A percentile compares a stretch with the other conserved stretches of the same genome.
Evolutionary conservation across 2,797 vertebrate genomes (phyloP).

Genomic region (Limosa lapponica): DNA sequence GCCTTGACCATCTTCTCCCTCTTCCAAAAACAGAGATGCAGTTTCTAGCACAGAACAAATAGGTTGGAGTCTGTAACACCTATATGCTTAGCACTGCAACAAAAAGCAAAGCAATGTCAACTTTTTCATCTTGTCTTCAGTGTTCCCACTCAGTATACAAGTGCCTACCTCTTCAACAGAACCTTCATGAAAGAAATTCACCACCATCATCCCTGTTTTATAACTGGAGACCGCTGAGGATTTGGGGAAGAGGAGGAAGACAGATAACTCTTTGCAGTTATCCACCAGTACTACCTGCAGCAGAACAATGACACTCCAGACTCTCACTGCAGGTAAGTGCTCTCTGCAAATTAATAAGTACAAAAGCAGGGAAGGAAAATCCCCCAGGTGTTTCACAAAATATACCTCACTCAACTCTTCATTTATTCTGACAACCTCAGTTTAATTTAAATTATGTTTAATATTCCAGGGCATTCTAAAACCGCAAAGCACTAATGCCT

Average conservation of each 20-base stretch:
- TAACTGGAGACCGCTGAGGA: background rate
- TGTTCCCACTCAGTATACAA: background rate
- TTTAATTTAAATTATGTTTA: slow-evolving; percentile 26
- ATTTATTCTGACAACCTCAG: slow-evolving; percentile 14
- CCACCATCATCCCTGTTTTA: background rate
- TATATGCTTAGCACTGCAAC: background rate
- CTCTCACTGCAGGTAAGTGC: background rate
- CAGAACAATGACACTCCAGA: background rate
- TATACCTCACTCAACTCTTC: slow-evolving; percentile 3
- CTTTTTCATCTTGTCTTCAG: background rate
- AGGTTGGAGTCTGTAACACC: fast-evolving
- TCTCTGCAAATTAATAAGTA: background rate
- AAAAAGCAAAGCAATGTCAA: background rate
- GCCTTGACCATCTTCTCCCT: background rate
- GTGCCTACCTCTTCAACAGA: background rate
- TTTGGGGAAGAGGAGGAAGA: background rate
- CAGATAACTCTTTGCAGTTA: background rate
- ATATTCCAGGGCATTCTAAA: background rate
- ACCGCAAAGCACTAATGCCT: background rate
- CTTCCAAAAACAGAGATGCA: background rate
- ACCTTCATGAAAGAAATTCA: background rate
- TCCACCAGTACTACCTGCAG: background rate
- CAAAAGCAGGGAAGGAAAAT: slow-evolving; percentile 23
- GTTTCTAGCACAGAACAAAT: background rate
- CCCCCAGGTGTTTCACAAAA: background rate